A percentile compares a stretch with the other conserved stretches of the same genome.
These are phyloP conservation scores for Irena cyanogastra DNA, from an alignment of 2,113 vertebrate genomes.

Conservation along the genomic window DNA sequence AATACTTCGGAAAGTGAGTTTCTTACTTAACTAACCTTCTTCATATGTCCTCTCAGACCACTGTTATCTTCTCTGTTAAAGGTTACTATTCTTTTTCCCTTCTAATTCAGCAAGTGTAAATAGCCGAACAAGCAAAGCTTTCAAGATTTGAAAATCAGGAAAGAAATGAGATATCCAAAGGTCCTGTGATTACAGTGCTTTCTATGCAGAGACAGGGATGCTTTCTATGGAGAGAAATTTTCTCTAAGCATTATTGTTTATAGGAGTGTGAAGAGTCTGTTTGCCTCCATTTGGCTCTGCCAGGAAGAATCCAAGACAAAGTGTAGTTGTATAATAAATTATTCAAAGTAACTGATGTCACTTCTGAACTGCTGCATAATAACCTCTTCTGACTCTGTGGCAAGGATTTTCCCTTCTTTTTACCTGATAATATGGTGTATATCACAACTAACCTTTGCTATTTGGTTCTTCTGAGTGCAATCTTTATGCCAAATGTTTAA, in stretches of 20 bases:
- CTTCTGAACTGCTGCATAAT: neutral
- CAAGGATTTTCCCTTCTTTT: neutral
- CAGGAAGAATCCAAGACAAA: neutral
- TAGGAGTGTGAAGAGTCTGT: neutral
- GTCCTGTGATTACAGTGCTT: neutral
- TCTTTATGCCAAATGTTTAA: neutral
- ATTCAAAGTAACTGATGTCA: neutral
- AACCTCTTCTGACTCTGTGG: neutral
- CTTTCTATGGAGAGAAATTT: neutral
- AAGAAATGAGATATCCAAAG: neutral
- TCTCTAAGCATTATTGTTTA: neutral
- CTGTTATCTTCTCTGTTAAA: neutral
- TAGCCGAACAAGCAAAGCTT: neutral
- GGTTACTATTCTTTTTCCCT: neutral
- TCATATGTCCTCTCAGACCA: neutral
- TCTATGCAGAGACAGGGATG: neutral
- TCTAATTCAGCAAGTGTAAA: neutral
- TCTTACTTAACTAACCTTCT: neutral
- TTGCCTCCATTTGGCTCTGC: neutral
- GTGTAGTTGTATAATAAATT: neutral
- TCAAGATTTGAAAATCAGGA: neutral
- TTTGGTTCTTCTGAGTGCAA: neutral
- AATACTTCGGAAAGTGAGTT: neutral
- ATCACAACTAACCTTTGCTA: neutral
- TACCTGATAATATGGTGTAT: neutral